Evolutionary conservation across 2,797 vertebrate species (phyloP).

Genomic region (Alectoris magna): DNA sequence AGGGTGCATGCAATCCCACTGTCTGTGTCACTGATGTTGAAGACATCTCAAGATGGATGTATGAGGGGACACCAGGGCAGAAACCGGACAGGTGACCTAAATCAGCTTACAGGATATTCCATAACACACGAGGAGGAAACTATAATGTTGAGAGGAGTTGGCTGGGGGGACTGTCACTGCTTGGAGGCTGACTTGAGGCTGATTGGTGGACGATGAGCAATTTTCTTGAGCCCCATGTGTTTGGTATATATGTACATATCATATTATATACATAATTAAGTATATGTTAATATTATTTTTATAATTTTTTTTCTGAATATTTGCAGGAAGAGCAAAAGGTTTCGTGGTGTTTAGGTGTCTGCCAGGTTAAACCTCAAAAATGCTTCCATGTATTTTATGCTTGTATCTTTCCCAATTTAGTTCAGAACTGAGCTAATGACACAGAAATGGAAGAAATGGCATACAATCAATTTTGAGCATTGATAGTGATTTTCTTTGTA

Average conservation of each 20-base stretch:
- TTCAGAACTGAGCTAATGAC: background rate
- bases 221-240: background rate
- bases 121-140: background rate
- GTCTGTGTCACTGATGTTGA: no score
- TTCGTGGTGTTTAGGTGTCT: background rate
- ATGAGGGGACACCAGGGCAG: no score
- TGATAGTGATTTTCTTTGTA: accelerated
- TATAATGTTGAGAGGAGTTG: background rate
- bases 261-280: no score
- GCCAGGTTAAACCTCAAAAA: background rate
- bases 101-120: background rate
- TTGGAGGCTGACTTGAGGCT: background rate
- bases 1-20: no score
- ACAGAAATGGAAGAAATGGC: background rate
- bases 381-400: background rate
- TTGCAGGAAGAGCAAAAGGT: no score
- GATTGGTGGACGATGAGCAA: background rate
- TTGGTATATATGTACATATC: no score
- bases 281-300: no score
- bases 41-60: no score
- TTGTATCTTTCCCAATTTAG: background rate
- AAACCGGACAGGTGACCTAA: background rate
- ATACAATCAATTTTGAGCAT: background rate
- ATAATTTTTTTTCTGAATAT: no score
- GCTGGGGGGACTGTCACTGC: background rate